Evolutionary conservation across 1,140 invertebrate species (phyloP), one percentile per base, ranked within the genome.

Genomic region (Brachionus paranguensis): DNA sequence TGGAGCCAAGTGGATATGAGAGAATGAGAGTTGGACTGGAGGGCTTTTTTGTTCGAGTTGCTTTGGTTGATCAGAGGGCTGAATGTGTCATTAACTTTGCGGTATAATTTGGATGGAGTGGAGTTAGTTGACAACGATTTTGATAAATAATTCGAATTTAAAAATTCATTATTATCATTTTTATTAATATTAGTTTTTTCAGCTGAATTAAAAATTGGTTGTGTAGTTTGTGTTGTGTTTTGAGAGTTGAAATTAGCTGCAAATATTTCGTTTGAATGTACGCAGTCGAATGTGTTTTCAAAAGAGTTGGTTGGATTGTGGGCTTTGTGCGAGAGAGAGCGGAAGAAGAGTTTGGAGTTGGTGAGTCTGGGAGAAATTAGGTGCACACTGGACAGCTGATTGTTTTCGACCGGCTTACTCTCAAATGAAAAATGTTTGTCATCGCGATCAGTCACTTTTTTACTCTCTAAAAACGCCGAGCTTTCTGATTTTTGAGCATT

Each of bases 141-240:
- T 27, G 72, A 76, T 76, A 76, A 76, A 76, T 50, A 27, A 76
- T 76, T 27, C 5, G 45, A 50, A 76, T 76, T 76, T 76, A 50
- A 50, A 76, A 76, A 50, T 50, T 76, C 45, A 76, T 76, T 76
- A 76, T 76, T 37, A 76, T 76, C 47, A 37, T 76, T 76, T 27
- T 50, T 50, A 76, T 76, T 76, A 76, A 27, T 76, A 76, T 76
- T 76, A 76, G 45, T 50, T 50, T 47, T 76, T 27, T 76, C 27
- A 76, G 41, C 33, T 50, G 43, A 27, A 76, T 20, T 76, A 47
- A 24, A 72, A 72, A n/a, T 43, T 43, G 68, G 65, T 41, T 68
- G 65, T 68, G 33, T 68, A 68, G 27, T 33, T 68, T 43, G 68
- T 43, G 68, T 72, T 72, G 68, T 43, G 68, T 72, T 72, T 11